Percentiles rank a stretch among this genome's conserved stretches.
Evolutionary conservation across 2,113 vertebrate genomes (phyloP).

Genomic region (Grammomys surdaster): DNA sequence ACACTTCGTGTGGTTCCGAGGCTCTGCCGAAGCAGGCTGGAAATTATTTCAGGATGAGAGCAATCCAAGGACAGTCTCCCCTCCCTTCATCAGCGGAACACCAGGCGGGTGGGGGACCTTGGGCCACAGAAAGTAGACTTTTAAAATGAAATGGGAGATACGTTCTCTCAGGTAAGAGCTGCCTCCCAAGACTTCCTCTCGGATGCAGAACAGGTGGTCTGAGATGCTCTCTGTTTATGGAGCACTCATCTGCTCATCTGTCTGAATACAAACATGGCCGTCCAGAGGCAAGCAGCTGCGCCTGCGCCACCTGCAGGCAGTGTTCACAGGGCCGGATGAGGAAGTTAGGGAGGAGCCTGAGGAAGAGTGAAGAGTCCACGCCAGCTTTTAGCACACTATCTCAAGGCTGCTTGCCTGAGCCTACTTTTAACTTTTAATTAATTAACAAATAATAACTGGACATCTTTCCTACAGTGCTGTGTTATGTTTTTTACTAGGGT

Average conservation of each 20-base stretch:
- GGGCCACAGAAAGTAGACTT: conserved; percentile 8
- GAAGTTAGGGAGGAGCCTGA: accelerated
- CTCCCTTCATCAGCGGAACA: background rate
- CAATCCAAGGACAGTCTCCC: conserved; percentile 49
- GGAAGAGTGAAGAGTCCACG: background rate
- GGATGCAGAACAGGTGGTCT: conserved; percentile 56
- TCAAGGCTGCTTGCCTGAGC: background rate
- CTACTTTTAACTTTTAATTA: background rate
- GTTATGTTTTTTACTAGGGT: background rate
- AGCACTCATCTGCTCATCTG: background rate
- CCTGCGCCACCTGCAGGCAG: background rate
- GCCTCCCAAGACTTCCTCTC: conserved; percentile 49
- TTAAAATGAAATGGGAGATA: conserved; percentile 51
- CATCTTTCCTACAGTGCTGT: background rate
- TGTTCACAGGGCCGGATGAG: accelerated
- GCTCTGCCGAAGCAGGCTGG: background rate
- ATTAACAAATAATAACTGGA: background rate
- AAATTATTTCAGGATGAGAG: conserved; percentile 57
- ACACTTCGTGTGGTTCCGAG: conserved; percentile 72
- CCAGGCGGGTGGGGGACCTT: conserved; percentile 46
- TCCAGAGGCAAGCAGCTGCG: background rate
- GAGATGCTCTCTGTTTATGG: background rate
- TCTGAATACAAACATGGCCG: conserved; percentile 20
- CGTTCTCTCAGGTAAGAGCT: conserved; percentile 57
- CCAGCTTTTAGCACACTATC: too few species aligned